phyloP scores from a whole-genome alignment of 2,113 vertebrate genomes.

The Panurus biarmicus region DNA sequence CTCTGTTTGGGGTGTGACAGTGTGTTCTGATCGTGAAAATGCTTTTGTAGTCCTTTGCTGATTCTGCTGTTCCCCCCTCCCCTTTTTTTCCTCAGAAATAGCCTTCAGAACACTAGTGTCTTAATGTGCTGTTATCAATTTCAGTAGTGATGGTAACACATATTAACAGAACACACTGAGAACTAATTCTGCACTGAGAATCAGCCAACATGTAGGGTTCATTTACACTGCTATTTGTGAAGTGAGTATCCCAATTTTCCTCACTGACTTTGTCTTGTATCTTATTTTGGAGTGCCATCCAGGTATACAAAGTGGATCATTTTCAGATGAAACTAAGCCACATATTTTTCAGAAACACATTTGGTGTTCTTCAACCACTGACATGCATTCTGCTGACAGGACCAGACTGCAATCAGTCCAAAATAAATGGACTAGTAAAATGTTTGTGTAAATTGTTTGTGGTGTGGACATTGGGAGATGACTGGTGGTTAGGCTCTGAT shows the following conservation, averaged over 20 bases:
- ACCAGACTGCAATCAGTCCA: not conserved
- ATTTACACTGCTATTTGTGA: not conserved
- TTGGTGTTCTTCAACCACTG: not conserved
- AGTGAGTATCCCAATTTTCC: not conserved
- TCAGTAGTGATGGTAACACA: not conserved
- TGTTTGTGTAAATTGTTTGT: not conserved
- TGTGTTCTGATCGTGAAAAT: not conserved
- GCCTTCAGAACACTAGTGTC: not conserved
- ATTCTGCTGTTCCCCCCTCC: not conserved
- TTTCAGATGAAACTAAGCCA: not conserved
- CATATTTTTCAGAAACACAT: not conserved
- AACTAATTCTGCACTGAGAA: not conserved
- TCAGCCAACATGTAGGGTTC: not conserved
- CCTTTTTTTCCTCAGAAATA: not conserved
- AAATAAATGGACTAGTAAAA: not conserved
- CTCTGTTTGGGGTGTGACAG: not conserved
- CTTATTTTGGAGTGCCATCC: not conserved
- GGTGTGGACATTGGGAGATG: fast-evolving
- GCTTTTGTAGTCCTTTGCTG: not conserved
- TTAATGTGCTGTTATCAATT: not conserved
- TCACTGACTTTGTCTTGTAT: not conserved
- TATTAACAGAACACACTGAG: not conserved
- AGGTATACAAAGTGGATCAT: not conserved
- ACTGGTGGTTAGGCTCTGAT: not conserved
- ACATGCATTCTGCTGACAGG: not conserved